Evolutionary conservation across 2,888 invertebrate species (phyloP).

Genomic region (Ornithoptera alexandrae): DNA sequence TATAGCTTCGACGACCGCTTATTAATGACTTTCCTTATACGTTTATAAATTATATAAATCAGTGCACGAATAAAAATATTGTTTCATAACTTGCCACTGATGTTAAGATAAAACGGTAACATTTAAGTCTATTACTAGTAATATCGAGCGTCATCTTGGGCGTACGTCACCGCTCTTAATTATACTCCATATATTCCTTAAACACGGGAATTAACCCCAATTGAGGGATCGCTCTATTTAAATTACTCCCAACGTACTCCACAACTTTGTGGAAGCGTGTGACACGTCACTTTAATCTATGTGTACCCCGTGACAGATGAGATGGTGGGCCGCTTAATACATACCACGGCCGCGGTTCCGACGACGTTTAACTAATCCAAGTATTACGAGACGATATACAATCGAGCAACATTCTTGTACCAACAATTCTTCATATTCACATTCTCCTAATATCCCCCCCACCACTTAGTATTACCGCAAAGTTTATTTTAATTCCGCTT

Average conservation of each 20-base stretch:
- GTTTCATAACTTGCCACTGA: not conserved
- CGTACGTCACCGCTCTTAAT: slow-evolving; percentile 59
- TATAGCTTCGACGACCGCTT: too few species aligned
- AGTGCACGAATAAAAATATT: too few species aligned
- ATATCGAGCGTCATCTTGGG: slow-evolving; percentile 37
- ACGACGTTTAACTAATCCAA: slow-evolving; percentile 8
- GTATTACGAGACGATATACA: slow-evolving; percentile 9
- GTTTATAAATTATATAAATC: too few species aligned
- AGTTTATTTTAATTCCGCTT: not conserved
- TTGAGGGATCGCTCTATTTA: slow-evolving; percentile 79
- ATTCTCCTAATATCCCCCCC: too few species aligned
- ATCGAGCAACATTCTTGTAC: not conserved
- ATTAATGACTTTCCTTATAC: not conserved
- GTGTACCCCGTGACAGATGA: slow-evolving; percentile 40
- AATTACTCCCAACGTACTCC: slow-evolving; percentile 73
- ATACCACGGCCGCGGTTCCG: slow-evolving; percentile 2
- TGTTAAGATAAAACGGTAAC: not conserved
- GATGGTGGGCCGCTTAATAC: slow-evolving; percentile 29
- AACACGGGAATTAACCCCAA: slow-evolving; percentile 79
- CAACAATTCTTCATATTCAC: too few species aligned
- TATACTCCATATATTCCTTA: slow-evolving; percentile 77
- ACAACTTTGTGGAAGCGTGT: slow-evolving; percentile 77
- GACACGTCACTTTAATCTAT: slow-evolving; percentile 73
- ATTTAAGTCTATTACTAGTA: slow-evolving; percentile 1
- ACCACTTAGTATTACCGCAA: too few species aligned